Conservation (phyloP, 35 echinoderm and acorn worm genomes). For the Stichopus chloronotus region DNA sequence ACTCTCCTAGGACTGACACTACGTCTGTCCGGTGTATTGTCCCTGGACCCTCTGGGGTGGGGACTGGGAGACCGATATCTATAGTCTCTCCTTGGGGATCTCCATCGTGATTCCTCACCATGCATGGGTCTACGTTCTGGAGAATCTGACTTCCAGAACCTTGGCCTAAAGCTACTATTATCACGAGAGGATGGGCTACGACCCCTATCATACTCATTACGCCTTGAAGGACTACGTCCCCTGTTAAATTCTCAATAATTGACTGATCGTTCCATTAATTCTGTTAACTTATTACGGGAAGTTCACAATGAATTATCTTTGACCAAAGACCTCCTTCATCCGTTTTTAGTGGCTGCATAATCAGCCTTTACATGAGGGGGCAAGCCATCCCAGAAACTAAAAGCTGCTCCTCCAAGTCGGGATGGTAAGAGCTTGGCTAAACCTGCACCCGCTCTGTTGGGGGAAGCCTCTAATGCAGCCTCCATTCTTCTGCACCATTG, state of each 20-base stretch:
- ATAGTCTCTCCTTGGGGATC: background rate
- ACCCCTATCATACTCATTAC: background rate
- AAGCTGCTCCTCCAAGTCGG: background rate
- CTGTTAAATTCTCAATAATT: background rate
- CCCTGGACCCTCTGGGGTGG: background rate
- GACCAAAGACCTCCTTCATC: too few relatives aligned
- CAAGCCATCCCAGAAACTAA: too few relatives aligned
- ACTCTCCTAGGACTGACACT: background rate
- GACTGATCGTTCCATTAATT: background rate
- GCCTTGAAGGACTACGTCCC: too few relatives aligned
- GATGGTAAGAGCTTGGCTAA: too few relatives aligned
- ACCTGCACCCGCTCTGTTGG: too few relatives aligned
- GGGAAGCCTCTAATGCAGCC: too few relatives aligned
- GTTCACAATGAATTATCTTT: background rate
- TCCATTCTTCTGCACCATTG: constrained; percentile 14
- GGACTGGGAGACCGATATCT: constrained; percentile 13
- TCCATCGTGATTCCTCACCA: background rate
- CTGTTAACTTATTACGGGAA: background rate
- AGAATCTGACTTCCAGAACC: background rate
- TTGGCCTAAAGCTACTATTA: background rate
- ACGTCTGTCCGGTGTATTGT: background rate
- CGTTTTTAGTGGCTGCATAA: too few relatives aligned
- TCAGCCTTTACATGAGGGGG: too few relatives aligned
- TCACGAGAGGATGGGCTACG: background rate
- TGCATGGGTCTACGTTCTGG: background rate